Evolutionary conservation across 2,113 vertebrate genomes (phyloP), one percentile per base, ranked within the genome.

Genomic region (Theropithecus gelada): DNA sequence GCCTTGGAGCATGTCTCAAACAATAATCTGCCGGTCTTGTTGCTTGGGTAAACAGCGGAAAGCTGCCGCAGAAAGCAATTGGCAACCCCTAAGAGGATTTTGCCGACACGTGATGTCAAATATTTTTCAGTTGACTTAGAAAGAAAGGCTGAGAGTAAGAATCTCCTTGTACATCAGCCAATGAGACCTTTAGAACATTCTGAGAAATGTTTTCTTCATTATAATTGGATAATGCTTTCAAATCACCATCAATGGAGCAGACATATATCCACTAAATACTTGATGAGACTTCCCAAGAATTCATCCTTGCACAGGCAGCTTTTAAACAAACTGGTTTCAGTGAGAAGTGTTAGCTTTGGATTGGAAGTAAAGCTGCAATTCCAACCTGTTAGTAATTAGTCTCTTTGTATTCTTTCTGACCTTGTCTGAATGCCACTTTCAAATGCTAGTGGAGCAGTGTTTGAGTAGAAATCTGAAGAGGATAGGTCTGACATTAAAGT

Each of bases 101-200:
- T 86, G 64, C 10, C 22, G 48, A 78, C 3, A 0, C 4, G 23
- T 73, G 88, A 89, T 84, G 89, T 94, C 90, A 97, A 50, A 88
- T 43, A 64, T 17, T 45, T 94, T 95, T 75, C 84, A 75, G 95
- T 40, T 94, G 80, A 88, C 57, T 96, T 88, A 78, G 66, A 96
- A 84, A 89, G 72, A 64, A 64, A 64, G 61, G 43, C 50, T 48
- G 35, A 94, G 78, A 75, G 80, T 50, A 83, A 84, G 59, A 64
- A 76, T 84, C 70, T 92, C 38, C 27, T 4, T 50, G 32, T 13
- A 32, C n/a, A 64, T 97, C 45, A 92, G 64, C 30, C 85, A 43
- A 35, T 61, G 80, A 75, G 70, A 78, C 61, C 23, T 72, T 80
- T 13, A 87, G 68, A 40, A 70, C 90, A 70, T 43, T 76, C 70